These are phyloP conservation scores for Cranoglanis bouderius DNA, from an alignment of 2,113 vertebrate genomes.

Conservation along the genomic window DNA sequence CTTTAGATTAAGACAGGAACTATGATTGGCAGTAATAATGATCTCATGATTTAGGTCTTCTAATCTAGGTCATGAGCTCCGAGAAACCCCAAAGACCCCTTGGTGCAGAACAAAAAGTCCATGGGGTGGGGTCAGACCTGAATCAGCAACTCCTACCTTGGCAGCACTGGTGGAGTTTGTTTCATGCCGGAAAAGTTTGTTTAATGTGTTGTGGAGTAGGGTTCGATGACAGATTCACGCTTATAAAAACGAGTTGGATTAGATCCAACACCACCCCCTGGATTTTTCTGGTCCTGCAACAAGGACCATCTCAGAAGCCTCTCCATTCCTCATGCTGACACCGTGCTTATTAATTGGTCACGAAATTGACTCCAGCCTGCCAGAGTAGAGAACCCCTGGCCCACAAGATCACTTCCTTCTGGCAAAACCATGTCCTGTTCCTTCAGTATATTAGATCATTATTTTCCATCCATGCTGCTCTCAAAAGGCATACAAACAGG, in stretches of 20 bases:
- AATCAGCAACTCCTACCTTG: background rate
- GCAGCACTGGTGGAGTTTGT: background rate
- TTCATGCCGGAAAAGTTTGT: background rate
- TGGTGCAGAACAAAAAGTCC: background rate
- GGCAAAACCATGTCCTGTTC: background rate
- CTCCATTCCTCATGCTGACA: background rate
- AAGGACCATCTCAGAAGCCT: background rate
- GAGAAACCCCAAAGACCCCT: too few species aligned
- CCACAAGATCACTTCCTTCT: accelerated
- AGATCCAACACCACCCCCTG: background rate
- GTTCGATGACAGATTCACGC: background rate
- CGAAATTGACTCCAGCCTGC: background rate
- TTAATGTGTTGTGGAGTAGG: background rate
- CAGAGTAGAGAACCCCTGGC: background rate
- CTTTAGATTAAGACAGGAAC: constrained; percentile 3
- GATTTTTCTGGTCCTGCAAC: background rate
- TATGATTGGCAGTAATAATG: background rate
- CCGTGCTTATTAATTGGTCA: background rate
- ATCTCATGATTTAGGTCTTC: background rate
- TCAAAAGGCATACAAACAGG: background rate
- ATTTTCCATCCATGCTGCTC: background rate
- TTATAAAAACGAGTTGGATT: background rate
- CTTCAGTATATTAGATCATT: background rate
- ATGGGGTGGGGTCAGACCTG: background rate
- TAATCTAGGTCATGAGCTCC: background rate